Percentiles rank a stretch among this genome's conserved stretches.
These are phyloP conservation scores for Morpho deidamia DNA, from an alignment of 2,888 invertebrate genomes.

Conservation along the genomic window DNA sequence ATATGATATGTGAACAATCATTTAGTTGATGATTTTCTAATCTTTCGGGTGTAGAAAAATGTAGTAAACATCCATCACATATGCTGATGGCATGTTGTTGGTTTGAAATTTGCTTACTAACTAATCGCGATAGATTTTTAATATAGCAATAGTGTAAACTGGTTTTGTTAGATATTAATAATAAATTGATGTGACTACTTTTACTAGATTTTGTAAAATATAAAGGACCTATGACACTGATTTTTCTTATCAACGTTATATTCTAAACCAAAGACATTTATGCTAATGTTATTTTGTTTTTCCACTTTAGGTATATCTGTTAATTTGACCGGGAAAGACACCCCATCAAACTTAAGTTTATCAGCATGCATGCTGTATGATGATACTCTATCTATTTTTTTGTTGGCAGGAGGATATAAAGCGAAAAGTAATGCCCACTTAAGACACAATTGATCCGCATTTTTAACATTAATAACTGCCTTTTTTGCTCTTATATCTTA, in stretches of 20 bases:
- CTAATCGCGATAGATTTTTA: conserved; percentile 28
- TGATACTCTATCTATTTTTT: conserved; percentile 12
- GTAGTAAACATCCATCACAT: too few species aligned
- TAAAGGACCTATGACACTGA: conserved; percentile 24
- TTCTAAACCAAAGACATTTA: conserved; percentile 32
- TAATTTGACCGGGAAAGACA: conserved; percentile 29
- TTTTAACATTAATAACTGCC: conserved; percentile 31
- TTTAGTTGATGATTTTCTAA: too few species aligned
- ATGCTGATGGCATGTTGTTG: too few species aligned
- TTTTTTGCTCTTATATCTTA: conserved; percentile 29
- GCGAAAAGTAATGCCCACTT: conserved; percentile 30
- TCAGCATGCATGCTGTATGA: conserved; percentile 20
- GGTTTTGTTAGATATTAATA: conserved; percentile 22
- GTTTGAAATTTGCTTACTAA: conserved; percentile 14
- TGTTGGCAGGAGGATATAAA: conserved; percentile 25
- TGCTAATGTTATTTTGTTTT: conserved; percentile 28
- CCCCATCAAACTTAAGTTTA: conserved; percentile 26
- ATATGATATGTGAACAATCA: too few species aligned
- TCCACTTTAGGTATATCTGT: conserved; percentile 29
- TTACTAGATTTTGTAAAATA: conserved; percentile 25
- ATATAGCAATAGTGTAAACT: conserved; percentile 29
- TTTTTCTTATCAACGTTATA: conserved; percentile 20
- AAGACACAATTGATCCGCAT: conserved; percentile 26
- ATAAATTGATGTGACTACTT: conserved; percentile 26
- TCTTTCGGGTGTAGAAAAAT: too few species aligned